Percentiles rank a stretch among this genome's conserved stretches.
Evolutionary conservation across 1,140 invertebrate species (phyloP).

Genomic region (Calliopsis andreniformis): DNA sequence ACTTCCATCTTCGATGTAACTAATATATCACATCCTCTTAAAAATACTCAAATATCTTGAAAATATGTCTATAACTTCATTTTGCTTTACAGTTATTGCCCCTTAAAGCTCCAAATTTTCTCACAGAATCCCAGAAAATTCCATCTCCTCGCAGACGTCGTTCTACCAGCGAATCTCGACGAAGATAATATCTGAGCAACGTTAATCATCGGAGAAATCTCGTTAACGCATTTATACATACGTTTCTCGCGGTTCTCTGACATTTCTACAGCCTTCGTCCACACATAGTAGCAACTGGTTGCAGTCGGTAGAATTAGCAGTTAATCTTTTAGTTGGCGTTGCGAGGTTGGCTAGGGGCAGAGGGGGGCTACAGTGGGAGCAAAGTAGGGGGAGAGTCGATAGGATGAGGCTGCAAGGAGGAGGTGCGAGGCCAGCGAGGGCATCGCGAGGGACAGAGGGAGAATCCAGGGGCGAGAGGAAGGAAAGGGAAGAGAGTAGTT

Average conservation of each 20-base stretch:
- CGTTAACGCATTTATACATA: conserved; percentile 54
- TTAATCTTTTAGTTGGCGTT: conserved; percentile 72
- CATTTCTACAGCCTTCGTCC: conserved; percentile 52
- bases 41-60: no score
- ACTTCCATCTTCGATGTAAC: no score
- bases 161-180: no score
- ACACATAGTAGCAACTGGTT: conserved; percentile 73
- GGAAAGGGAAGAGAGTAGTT: conserved; percentile 57
- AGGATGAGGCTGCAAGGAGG: conserved; percentile 46
- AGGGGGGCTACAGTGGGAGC: conserved; percentile 20
- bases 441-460: conserved; percentile 27
- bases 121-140: no score
- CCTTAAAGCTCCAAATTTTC: no score
- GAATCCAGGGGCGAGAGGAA: conserved; percentile 5
- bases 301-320: conserved; percentile 74
- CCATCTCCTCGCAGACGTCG: no score
- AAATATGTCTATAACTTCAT: no score
- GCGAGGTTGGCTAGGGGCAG: no score
- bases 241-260: conserved; percentile 59
- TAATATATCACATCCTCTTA: no score
- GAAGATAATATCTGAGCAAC: conserved; percentile 10
- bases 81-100: no score
- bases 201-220: conserved; percentile 36
- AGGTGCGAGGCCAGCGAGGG: conserved; percentile 51
- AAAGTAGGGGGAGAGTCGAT: conserved; percentile 26